A percentile compares a stretch with the other conserved stretches of the same genome.
These are phyloP conservation scores for Danio kyathit DNA, from an alignment of 2,797 vertebrate genomes.

Conservation along the genomic window DNA sequence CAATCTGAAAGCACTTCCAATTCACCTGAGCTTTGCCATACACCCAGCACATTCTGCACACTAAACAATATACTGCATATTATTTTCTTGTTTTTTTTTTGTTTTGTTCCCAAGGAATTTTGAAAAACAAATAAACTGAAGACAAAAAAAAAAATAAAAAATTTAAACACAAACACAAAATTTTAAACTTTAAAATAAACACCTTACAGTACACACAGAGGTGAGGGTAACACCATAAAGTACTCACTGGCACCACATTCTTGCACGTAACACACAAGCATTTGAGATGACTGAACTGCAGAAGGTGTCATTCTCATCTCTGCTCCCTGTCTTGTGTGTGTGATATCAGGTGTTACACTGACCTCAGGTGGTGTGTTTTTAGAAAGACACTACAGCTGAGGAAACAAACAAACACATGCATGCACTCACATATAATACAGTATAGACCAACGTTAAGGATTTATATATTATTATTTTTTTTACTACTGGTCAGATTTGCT, in stretches of 20 bases:
- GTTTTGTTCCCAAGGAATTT: not conserved
- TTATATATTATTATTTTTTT: no score
- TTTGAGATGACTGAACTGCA: not conserved
- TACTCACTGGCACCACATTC: not conserved
- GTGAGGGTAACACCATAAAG: not conserved
- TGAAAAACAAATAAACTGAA: no score
- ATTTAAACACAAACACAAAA: no score
- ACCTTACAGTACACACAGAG: not conserved
- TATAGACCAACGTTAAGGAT: no score
- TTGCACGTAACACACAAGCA: not conserved
- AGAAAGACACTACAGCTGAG: constrained; percentile 65
- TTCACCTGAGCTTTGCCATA: not conserved
- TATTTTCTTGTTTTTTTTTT: not conserved
- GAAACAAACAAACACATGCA: no score
- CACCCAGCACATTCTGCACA: not conserved
- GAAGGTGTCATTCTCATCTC: not conserved
- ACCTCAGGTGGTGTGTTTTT: constrained; percentile 52
- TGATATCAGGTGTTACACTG: constrained; percentile 48
- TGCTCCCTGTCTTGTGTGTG: not conserved
- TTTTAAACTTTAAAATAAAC: no score
- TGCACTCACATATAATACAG: no score
- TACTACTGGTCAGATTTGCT: no score
- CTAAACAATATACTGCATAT: not conserved
- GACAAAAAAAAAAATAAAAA: no score
- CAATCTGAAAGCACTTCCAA: not conserved